Conservation (phyloP, 2,888 invertebrate species). For the Pterostichus niger region DNA sequence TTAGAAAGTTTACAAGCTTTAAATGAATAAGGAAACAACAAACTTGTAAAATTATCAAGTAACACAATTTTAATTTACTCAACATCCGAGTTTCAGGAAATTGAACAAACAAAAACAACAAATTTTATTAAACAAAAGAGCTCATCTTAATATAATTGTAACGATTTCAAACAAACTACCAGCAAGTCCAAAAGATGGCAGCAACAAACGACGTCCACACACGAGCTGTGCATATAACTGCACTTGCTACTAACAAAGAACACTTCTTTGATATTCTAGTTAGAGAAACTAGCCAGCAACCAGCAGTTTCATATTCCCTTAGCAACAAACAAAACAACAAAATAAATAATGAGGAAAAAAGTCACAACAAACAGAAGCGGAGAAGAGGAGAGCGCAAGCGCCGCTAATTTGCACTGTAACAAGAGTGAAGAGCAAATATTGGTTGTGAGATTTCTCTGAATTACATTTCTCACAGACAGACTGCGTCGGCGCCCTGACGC, state of each 20-base stretch:
- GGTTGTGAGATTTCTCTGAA: slow-evolving; percentile 66
- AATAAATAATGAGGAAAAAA: slow-evolving; percentile 61
- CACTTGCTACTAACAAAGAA: slow-evolving; percentile 40
- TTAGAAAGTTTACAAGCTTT: slow-evolving; percentile 9
- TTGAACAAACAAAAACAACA: slow-evolving; percentile 15
- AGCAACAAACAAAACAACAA: slow-evolving; percentile 34
- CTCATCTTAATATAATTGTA: slow-evolving; percentile 20
- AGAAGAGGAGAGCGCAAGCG: slow-evolving; percentile 29
- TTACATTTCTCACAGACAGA: slow-evolving; percentile 63
- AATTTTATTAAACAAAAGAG: slow-evolving; percentile 45
- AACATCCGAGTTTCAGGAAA: neutral
- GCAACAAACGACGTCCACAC: slow-evolving; percentile 37
- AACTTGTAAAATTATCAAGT: slow-evolving; percentile 33
- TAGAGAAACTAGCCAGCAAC: slow-evolving; percentile 59
- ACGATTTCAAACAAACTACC: slow-evolving; percentile 36
- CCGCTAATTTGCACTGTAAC: slow-evolving; percentile 66
- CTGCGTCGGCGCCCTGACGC: slow-evolving; percentile 18
- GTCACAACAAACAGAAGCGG: slow-evolving; percentile 53
- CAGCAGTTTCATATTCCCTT: slow-evolving; percentile 50
- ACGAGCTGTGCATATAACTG: slow-evolving; percentile 43
- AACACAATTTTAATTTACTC: slow-evolving; percentile 36
- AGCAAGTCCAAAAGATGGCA: slow-evolving; percentile 16
- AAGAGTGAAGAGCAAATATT: slow-evolving; percentile 66
- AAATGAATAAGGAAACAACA: slow-evolving; percentile 19
- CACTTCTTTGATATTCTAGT: slow-evolving; percentile 54